A percentile compares a stretch with the other conserved stretches of the same genome.
Conservation (phyloP, 2,888 invertebrate genomes). For the Nephrocerus scutellatus region DNA sequence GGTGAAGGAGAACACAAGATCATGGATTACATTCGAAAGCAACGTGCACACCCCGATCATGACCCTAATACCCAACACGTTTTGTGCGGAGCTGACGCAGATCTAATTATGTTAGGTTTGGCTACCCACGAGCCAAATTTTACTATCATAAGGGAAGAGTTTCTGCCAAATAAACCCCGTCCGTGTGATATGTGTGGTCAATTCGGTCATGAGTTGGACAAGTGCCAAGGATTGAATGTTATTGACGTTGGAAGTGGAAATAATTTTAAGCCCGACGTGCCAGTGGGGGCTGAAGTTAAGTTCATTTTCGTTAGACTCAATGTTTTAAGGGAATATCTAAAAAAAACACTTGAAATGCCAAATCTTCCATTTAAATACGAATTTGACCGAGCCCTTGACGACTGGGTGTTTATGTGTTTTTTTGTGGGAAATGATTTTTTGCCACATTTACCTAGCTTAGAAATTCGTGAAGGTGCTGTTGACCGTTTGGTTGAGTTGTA, state of each 20-base stretch:
- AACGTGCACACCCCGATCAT: slow-evolving; percentile 89
- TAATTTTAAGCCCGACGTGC: slow-evolving; percentile 48
- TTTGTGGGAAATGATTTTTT: slow-evolving; percentile 99
- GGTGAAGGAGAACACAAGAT: slow-evolving; percentile 99
- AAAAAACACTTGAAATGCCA: slow-evolving; percentile 80
- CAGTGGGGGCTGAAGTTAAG: slow-evolving; percentile 67
- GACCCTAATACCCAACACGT: slow-evolving; percentile 98
- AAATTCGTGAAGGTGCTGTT: slow-evolving; percentile 95
- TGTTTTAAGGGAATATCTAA: slow-evolving; percentile 89
- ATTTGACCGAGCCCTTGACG: slow-evolving; percentile 91
- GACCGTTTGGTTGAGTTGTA: slow-evolving; percentile 88
- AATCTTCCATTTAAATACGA: slow-evolving; percentile 90
- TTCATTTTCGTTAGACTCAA: slow-evolving; percentile 91
- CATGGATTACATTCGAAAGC: slow-evolving; percentile 97
- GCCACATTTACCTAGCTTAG: slow-evolving; percentile 94
- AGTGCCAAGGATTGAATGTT: slow-evolving; percentile 70
- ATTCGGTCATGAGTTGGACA: slow-evolving; percentile 87
- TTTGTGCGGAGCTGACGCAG: slow-evolving; percentile 96
- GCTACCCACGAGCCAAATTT: slow-evolving; percentile 99
- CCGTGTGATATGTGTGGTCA: slow-evolving; percentile 95
- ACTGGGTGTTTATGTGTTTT: slow-evolving; percentile 99
- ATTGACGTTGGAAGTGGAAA: slow-evolving; percentile 50
- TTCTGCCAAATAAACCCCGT: slow-evolving; percentile 90
- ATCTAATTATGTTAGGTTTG: slow-evolving; percentile 95
- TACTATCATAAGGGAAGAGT: slow-evolving; percentile 97